Evolutionary conservation across 1,140 invertebrate genomes (phyloP), one percentile per base, ranked within the genome.

Genomic region (Cyclina sinensis): DNA sequence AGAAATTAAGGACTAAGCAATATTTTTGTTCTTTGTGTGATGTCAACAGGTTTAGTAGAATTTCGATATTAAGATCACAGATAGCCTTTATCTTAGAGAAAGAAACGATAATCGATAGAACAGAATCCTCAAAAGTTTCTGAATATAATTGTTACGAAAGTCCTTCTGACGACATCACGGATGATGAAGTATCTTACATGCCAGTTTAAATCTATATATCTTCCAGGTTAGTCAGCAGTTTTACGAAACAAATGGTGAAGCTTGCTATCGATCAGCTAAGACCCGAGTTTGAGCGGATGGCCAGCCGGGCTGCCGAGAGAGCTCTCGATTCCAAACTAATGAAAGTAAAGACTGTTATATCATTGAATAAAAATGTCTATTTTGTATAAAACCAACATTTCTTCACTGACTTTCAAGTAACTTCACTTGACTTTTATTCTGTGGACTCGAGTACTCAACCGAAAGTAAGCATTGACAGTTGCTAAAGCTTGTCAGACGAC

Each of bases 201-300:
- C 27, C 27, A 21, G 21, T 68, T 46, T 51, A 0, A 0, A 68
- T 51, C 32, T 1, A 37, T 59, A 62, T 74, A n/a, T 54, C 24
- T 88, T 84, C 51, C 57, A 92, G 91, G 30, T 86, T 91, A n/a
- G 91, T 92, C 16, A 87, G 91, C 35, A 91, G 78, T 11, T 92
- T 92, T 78, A 92, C 91, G 16, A 92, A 92, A 37, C 90, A 91
- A 35, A 92, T 92, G 91, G 91, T 92, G 1, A 89, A 88, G 18
- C 78, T 92, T 37, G 90, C 91, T 0, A 90, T 92, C 11, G 90
- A 91, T n/a, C 91, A 92, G 48, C 57, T 92, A 30, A 86, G 89
- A 30, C 91, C 91, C 0, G 91, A 92, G 68, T 92, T 92, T 51
- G 91, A 92, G 62, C 74, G 76, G 27, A 92, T 92, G 91, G 91